Base-by-base conservation (phyloP, 1,140 invertebrate genomes). In the Drosophila athabasca region DNA sequence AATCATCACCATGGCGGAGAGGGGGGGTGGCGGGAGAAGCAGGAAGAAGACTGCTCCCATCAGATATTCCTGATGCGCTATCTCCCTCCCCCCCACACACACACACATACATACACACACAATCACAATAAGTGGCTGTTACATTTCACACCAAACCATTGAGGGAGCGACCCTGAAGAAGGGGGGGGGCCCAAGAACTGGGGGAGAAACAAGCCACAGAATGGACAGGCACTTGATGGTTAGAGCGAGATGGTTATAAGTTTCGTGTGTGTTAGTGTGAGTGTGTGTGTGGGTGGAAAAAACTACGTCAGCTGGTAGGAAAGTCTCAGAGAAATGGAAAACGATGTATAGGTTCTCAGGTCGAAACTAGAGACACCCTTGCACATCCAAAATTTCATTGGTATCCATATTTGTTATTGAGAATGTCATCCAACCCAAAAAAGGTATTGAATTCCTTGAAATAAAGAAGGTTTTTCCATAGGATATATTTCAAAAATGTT, bases 91-190 rank as follows among this genome's bases (percentile, higher is more conserved):
- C 17, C 17, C 17, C 17, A 1, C 17, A 19, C 17, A 19, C 17
- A 19, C 17, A 19, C 17, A 19, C n/a, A n/a, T n/a, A n/a, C n/a
- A n/a, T n/a, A 49, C 64, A 26, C 77, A 59, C 62, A 82, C 82
- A 87, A 87, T 88, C 83, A 83, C 66, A 88, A 88, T 87, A 87
- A 87, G 82, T 88, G 83, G 83, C 83, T 87, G 83, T 87, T 88
- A 87, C 79, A 83, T 87, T 87, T 87, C 79, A 83, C 83, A 87
- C 83, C 72, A 73, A 75, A 59, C 68, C 82, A 85, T 82, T 82
- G 82, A 85, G 87, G 82, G 65, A 83, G 69, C 69, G 59, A 57
- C 81, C 61, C 35, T 39, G 35, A 62, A 50, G 49, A 62, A 43
- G 53, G n/a, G 59, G 52, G 17, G 1, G 17, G 17, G 17, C 35